A percentile compares a stretch with the other conserved stretches of the same genome.
phyloP scores from a whole-genome alignment of 2,888 invertebrate species.

The Mesorhabditis sp. region DNA sequence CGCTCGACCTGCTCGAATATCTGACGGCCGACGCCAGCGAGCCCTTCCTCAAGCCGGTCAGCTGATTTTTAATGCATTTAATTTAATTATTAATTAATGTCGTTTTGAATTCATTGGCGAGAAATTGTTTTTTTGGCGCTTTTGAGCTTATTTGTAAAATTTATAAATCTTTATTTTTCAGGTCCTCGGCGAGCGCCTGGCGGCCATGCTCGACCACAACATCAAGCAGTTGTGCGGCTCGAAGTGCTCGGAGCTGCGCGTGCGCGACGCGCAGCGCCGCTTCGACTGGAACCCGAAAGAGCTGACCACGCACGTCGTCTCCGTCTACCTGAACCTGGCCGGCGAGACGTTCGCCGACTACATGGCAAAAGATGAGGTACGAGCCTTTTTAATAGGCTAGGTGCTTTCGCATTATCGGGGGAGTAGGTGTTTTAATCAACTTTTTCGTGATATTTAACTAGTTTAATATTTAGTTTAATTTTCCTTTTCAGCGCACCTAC shows the following conservation, averaged over 20 bases:
- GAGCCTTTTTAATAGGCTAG: neutral
- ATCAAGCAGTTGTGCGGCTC: slow-evolving; percentile 79
- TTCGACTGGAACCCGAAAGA: slow-evolving; percentile 95
- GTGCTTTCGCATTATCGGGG: too few relatives aligned
- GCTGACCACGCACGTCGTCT: slow-evolving; percentile 83
- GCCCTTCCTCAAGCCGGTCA: slow-evolving; percentile 79
- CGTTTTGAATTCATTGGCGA: too few relatives aligned
- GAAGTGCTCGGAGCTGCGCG: slow-evolving; percentile 52
- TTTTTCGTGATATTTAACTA: too few relatives aligned
- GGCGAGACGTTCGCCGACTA: slow-evolving; percentile 67
- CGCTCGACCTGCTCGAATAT: slow-evolving; percentile 96
- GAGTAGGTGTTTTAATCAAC: too few relatives aligned
- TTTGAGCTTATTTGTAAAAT: too few relatives aligned
- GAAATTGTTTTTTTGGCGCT: neutral
- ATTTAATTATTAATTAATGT: too few relatives aligned
- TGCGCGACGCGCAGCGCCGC: slow-evolving; percentile 74
- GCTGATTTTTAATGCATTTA: neutral
- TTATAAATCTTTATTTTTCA: slow-evolving; percentile 64
- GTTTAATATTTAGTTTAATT: neutral
- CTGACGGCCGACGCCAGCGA: slow-evolving; percentile 84
- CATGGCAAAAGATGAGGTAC: slow-evolving; percentile 88
- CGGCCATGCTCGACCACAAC: slow-evolving; percentile 97
- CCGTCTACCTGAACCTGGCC: slow-evolving; percentile 93
- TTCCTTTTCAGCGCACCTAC: slow-evolving; percentile 75
- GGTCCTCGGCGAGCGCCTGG: slow-evolving; percentile 81